Conservation (phyloP, 2,113 vertebrate species). For the Aspiorhynchus laticeps region DNA sequence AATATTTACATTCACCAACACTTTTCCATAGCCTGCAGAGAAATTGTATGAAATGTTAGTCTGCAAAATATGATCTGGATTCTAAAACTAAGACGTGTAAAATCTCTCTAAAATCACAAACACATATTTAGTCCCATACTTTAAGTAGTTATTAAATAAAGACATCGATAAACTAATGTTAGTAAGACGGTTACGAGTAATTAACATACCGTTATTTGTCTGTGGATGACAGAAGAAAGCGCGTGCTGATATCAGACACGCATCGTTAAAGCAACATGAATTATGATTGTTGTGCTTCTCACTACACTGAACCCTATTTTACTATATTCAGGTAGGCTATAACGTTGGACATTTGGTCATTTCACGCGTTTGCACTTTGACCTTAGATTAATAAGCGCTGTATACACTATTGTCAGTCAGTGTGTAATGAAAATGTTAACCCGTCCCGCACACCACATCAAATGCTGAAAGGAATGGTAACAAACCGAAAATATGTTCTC, state of each 20-base stretch:
- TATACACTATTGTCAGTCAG: neutral
- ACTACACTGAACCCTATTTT: neutral
- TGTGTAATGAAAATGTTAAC: neutral
- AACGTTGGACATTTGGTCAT: neutral
- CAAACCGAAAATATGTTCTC: neutral
- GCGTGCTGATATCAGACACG: neutral
- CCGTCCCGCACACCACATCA: neutral
- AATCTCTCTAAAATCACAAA: neutral
- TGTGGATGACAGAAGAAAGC: neutral
- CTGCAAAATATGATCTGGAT: neutral
- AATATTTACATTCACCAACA: conserved; percentile 80
- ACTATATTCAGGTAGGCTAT: neutral
- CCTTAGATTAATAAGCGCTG: neutral
- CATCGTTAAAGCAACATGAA: neutral
- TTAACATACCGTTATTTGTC: neutral
- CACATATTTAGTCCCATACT: neutral
- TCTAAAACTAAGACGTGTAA: neutral
- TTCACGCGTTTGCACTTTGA: neutral
- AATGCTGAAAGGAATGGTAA: neutral
- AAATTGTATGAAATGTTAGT: neutral
- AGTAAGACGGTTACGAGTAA: neutral
- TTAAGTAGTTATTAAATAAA: neutral
- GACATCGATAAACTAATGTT: neutral
- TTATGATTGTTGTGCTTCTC: neutral
- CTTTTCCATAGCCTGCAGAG: conserved; percentile 58